Conservation (phyloP, 53 echinoderm and acorn worm genomes). For the Temnopleurus reevesii region DNA sequence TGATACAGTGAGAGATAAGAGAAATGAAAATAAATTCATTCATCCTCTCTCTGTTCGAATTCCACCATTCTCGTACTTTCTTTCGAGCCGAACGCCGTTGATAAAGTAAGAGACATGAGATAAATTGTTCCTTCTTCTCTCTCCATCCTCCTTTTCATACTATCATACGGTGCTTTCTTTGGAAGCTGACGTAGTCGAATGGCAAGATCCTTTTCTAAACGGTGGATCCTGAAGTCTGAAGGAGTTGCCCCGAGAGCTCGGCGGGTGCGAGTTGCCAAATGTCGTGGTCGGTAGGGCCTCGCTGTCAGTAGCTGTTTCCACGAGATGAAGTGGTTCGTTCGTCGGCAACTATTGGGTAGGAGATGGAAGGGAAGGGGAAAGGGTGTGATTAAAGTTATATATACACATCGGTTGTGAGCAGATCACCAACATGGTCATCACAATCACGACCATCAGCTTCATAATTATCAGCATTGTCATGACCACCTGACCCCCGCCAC, state of each 20-base stretch:
- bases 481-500: too few species aligned
- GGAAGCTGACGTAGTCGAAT: not conserved
- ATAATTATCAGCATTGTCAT: too few species aligned
- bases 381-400: too few species aligned
- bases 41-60: not conserved
- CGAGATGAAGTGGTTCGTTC: not conserved
- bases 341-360: not conserved
- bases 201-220: constrained; percentile 23
- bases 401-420: too few species aligned
- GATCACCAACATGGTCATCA: too few species aligned
- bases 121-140: too few species aligned
- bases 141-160: not conserved
- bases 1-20: too few species aligned
- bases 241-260: not conserved
- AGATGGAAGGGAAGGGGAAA: too few species aligned
- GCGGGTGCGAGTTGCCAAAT: not conserved
- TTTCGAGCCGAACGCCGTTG: too few species aligned
- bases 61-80: too few species aligned
- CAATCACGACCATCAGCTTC: too few species aligned
- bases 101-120: too few species aligned
- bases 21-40: not conserved
- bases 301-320: constrained; percentile 5
- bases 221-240: constrained; percentile 38
- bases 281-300: not conserved
- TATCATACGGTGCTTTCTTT: constrained; percentile 32